Evolutionary conservation across 2,113 vertebrate genomes (phyloP).

Genomic region (Carlito syrichta): DNA sequence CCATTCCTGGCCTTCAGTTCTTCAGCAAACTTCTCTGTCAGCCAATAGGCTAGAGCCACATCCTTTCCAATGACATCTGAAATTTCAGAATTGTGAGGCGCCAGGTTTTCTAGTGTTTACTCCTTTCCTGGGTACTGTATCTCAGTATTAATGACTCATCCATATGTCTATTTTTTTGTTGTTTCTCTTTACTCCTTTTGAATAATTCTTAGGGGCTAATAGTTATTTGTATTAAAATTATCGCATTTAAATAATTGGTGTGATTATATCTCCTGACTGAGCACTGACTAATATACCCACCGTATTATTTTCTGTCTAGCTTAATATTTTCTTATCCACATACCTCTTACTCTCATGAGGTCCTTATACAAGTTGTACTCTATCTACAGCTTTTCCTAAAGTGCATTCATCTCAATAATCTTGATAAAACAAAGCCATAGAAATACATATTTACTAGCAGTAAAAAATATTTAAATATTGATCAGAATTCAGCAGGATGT

Average conservation of each 20-base stretch:
- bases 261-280: neutral
- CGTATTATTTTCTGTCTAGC: neutral
- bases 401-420: neutral
- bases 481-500: neutral
- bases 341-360: neutral
- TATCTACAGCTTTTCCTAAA: neutral
- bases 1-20: neutral
- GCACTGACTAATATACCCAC: neutral
- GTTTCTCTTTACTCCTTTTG: neutral
- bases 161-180: neutral
- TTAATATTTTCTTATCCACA: neutral
- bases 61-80: neutral
- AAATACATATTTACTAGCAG: neutral
- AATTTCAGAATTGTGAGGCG: neutral
- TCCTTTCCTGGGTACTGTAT: neutral
- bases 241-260: neutral
- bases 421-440: neutral
- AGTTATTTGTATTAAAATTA: neutral
- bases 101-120: neutral
- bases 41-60: fast-evolving
- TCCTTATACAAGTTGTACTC: neutral
- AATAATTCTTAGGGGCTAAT: neutral
- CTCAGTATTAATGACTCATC: neutral
- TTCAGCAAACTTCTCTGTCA: neutral
- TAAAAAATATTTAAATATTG: neutral